phyloP scores from a whole-genome alignment of 2,888 invertebrate genomes.

The Boloria euphrosyne region DNA sequence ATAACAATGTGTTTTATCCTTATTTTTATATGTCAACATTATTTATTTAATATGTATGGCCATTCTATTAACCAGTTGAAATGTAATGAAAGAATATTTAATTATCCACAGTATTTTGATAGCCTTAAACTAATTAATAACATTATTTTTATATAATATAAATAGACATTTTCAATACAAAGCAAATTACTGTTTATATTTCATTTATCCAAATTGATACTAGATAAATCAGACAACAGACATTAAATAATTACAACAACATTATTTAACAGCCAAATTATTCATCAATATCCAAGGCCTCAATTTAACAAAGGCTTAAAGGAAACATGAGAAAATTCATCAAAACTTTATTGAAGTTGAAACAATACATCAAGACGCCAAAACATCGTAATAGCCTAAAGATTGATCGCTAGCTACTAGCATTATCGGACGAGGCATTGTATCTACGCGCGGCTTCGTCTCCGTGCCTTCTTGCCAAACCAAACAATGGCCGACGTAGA shows the following conservation, averaged over 20 bases:
- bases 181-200: too few species aligned
- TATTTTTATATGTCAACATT: not conserved
- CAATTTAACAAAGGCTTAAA: constrained; percentile 70
- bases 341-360: constrained; percentile 81
- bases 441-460: constrained; percentile 46
- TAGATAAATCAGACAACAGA: constrained; percentile 43
- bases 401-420: constrained; percentile 76
- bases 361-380: constrained; percentile 81
- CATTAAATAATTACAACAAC: constrained; percentile 63
- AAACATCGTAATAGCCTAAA: constrained; percentile 78
- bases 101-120: too few species aligned
- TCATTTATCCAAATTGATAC: too few species aligned
- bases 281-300: constrained; percentile 76
- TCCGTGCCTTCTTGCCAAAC: constrained; percentile 49
- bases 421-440: constrained; percentile 67
- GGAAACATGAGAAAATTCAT: constrained; percentile 76
- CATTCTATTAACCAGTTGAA: too few species aligned
- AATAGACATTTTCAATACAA: too few species aligned
- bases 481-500: constrained; percentile 58
- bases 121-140: too few species aligned
- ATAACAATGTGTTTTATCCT: not conserved
- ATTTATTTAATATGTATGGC: too few species aligned
- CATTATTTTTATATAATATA: too few species aligned
- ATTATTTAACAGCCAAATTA: constrained; percentile 70
- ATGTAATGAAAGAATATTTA: too few species aligned